These are phyloP conservation scores for Portunus trituberculatus DNA, from an alignment of 1,140 invertebrate genomes.

Conservation along the genomic window DNA sequence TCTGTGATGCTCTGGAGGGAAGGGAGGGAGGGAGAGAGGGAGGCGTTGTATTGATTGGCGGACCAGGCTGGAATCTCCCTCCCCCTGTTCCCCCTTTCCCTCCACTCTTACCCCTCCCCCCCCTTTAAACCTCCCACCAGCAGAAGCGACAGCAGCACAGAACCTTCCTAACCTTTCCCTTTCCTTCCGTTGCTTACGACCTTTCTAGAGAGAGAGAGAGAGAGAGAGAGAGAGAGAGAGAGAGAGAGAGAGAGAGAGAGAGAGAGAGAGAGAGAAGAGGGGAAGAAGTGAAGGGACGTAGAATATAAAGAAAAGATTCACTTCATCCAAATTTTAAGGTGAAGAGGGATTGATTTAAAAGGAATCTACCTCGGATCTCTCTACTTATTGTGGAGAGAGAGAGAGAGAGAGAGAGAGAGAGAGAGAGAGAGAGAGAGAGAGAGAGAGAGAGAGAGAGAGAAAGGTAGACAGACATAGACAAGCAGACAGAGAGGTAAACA, in stretches of 20 bases:
- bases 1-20: not conserved
- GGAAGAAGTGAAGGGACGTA: not conserved
- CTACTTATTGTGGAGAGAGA: no score
- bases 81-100: not conserved
- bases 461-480: not conserved
- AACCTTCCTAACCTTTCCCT: not conserved
- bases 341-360: no score
- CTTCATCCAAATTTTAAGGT: no score
- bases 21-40: not conserved
- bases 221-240: slow-evolving; percentile 20
- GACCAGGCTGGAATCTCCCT: not conserved
- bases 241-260: slow-evolving; percentile 9
- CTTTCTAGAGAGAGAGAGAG: slow-evolving; percentile 25
- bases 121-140: not conserved
- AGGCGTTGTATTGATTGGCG: not conserved
- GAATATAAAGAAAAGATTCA: no score
- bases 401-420: not conserved
- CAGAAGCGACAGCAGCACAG: not conserved
- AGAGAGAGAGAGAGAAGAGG: not conserved
- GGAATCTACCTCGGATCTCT: no score
- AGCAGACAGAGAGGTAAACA: not conserved
- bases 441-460: slow-evolving; percentile 23
- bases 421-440: not conserved
- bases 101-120: not conserved
- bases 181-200: not conserved